Evolutionary conservation across 2,888 invertebrate species (phyloP), one percentile per base, ranked within the genome.

Genomic region (Eilema sororculum): DNA sequence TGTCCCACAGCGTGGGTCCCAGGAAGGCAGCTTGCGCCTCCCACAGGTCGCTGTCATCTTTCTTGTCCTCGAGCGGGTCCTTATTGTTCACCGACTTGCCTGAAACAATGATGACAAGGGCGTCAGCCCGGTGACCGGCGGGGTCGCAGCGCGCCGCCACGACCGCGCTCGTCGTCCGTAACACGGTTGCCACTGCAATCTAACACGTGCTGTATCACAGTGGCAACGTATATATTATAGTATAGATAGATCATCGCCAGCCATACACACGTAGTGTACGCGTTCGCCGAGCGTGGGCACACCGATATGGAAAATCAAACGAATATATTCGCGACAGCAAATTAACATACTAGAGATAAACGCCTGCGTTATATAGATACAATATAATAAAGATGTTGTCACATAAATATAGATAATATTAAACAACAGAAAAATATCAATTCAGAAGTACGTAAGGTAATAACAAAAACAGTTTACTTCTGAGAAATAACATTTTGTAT

Each of bases 1-100:
- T 98, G 95, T 99, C 99, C 99, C 99, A 99, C 78, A 99, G 96
- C 93, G 98, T 99, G 80, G 99, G 99, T 78, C 99, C 99, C 87
- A 99, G 97, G 96, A 99, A 99, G 91, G 99, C 99, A 82, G 99
- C 98, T 94, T 98, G 98, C 90, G 98, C 98, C 96, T 98, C 98
- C 98, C 98, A 98, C 82, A 98, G 96, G 95, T 98, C 98, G 86
- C 96, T 97, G 93, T 98, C 98, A 93, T 98, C 98, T 93, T 98
- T 98, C 89, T 96, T 96, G 91, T 97, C 97, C 82, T 96, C 96
- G 84, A 95, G 90, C 82, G 96, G 95, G 91, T 97, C 97, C 93
- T 96, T 96, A 86, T 78, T 91, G 91, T 93, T 95, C 90, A 94
- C 95, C 88, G 96, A 96, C 93, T 96, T 96, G 92, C 96, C 96